These are phyloP conservation scores for Sebastes schlegelii DNA, from an alignment of 2,113 vertebrate species.

Conservation along the genomic window DNA sequence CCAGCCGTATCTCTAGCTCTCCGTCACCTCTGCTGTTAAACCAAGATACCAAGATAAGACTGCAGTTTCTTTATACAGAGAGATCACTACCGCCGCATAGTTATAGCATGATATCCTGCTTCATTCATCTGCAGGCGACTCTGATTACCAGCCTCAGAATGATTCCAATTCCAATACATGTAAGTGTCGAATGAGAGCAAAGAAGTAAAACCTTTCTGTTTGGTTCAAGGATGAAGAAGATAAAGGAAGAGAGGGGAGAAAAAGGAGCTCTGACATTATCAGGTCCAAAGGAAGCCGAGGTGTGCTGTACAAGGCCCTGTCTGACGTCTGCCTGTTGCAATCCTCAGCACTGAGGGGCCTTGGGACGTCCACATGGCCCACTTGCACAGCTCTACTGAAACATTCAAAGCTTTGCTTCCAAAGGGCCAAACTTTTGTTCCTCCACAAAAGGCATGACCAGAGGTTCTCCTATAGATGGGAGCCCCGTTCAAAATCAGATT, in stretches of 20 bases:
- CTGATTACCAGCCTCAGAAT: conserved; percentile 2
- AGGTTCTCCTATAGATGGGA: conserved; percentile 85
- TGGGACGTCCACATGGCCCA: conserved; percentile 83
- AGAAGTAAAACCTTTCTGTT: conserved; percentile 41
- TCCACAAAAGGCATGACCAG: conserved; percentile 84
- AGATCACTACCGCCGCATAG: conserved; percentile 12
- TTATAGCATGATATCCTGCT: not conserved
- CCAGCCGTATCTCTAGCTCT: conserved; percentile 16
- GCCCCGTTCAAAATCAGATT: conserved; percentile 93
- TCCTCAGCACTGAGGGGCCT: conserved; percentile 67
- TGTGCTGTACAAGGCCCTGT: conserved; percentile 68
- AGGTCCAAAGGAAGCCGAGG: conserved; percentile 40
- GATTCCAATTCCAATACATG: not conserved
- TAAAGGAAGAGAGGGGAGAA: conserved; percentile 21
- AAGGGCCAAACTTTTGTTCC: conserved; percentile 86
- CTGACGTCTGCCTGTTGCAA: conserved; percentile 76
- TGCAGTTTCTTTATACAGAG: not conserved
- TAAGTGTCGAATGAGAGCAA: conserved; percentile 22
- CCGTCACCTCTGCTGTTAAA: conserved; percentile 36
- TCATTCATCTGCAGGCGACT: conserved; percentile 17
- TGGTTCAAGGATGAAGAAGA: conserved; percentile 58
- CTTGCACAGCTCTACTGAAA: conserved; percentile 78
- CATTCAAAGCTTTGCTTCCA: conserved; percentile 85
- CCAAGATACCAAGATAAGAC: conserved; percentile 7
- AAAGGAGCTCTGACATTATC: conserved; percentile 20